Evolutionary conservation across 2,888 invertebrate genomes (phyloP), one percentile per base, ranked within the genome.

Genomic region (Drosophila engyochracea): DNA sequence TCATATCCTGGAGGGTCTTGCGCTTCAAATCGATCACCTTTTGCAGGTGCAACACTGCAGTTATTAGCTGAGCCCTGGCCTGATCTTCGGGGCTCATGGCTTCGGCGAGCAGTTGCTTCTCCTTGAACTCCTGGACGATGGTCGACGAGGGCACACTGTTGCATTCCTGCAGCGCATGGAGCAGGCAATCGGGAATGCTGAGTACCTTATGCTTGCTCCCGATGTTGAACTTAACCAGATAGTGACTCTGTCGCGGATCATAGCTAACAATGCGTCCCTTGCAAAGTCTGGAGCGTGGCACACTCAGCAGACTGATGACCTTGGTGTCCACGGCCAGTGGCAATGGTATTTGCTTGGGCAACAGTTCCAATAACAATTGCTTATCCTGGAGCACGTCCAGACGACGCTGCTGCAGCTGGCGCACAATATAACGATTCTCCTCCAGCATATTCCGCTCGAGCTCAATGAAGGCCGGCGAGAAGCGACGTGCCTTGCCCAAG

Each of bases 401-500:
- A 2, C 55, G 70, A 7, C 58, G 53, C 55, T 76, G 68, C 69
- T 85, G 88, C 51, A 85, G 47, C 25, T 59, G 47, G 0, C 85
- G 83, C 28, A 85, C 59, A 14, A 71, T 31, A 5, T 53, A 44
- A 0, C 85, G 81, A 6, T 44, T 22, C 14, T 63, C 66, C 28
- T 81, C 57, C 28, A 81, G 0, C 1, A 74, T 72, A 6, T 25
- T 4, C 0, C 68, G 73, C 7, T 85, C 88, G 3, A 28, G 37
- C 4, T 63, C 59, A 14, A 85, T 71, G 35, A 85, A 87, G 2
- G 83, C 65, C 5, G 57, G 12, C 0, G 88, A 85, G 22, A 79
- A 85, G 10, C 83, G 85, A 0, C 85, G 83, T 0, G 85, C 64
- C 44, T 79, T 85, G 28, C 88, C 85, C 72, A 83, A 62, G 10